These are phyloP conservation scores for Stictonetta naevosa DNA, from an alignment of 2,113 vertebrate genomes.

Conservation along the genomic window DNA sequence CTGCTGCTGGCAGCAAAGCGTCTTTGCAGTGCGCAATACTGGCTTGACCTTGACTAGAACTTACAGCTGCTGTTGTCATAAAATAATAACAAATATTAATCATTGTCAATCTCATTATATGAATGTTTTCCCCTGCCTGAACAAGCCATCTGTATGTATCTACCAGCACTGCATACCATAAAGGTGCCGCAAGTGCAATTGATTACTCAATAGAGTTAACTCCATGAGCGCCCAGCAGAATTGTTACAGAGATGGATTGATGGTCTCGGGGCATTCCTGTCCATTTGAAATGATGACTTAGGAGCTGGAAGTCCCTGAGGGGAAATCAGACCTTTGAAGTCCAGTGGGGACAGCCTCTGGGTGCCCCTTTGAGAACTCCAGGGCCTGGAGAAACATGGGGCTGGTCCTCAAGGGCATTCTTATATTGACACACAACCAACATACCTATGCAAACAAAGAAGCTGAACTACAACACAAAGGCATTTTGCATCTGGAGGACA, in stretches of 20 bases:
- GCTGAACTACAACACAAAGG: background rate
- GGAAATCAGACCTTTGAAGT: background rate
- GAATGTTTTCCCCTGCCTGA: background rate
- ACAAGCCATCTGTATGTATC: background rate
- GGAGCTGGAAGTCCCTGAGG: background rate
- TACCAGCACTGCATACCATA: background rate
- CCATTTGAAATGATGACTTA: background rate
- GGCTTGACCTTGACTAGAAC: background rate
- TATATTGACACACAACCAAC: background rate
- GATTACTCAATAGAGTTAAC: background rate
- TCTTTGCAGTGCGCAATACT: background rate
- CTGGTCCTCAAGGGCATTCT: background rate
- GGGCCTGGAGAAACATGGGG: background rate
- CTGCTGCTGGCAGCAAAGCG: background rate
- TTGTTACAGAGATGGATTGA: background rate
- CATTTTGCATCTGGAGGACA: slow-evolving; percentile 46
- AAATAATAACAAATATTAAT: background rate
- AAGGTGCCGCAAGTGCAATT: background rate
- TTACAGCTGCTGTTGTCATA: background rate
- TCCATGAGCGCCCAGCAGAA: background rate
- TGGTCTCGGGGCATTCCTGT: background rate
- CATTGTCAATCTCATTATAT: background rate
- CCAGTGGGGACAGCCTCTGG: background rate
- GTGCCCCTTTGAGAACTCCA: background rate
- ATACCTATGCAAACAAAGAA: background rate